Evolutionary conservation across 2,113 vertebrate species (phyloP), one percentile per base, ranked within the genome.

Genomic region (Carettochelys insculpta): DNA sequence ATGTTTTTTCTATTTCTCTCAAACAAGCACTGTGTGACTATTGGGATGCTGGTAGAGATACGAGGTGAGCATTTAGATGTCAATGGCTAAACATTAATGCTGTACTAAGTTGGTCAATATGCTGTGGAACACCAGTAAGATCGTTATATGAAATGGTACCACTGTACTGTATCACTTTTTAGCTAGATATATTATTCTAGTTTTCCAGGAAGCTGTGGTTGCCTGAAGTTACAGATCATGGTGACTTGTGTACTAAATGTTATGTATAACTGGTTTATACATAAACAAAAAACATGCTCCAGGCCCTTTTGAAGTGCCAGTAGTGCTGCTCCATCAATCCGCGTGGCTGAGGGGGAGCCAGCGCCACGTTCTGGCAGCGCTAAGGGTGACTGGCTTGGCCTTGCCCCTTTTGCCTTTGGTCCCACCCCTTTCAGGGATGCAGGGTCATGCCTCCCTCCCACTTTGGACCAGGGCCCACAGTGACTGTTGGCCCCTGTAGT

Each of bases 1-100:
- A 75, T 29, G 34, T 51, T 14, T 68, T 41, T 31, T 48, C 25
- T 85, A 73, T 88, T 88, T 73, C 45, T 75, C 90, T 76, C 61
- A 87, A 48, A 82, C 4, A 83, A 38, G 13, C 27, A 75, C 16
- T 16, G 20, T 45, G 41, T 75, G 11, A 13, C n/a, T 68, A 38
- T 68, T 68, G 34, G 61, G n/a, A 38, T 68, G n/a, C n/a, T 68
- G 61, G 9, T 75, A 1, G 91, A 25, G 27, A 77, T 31, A 1
- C 6, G 68, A n/a, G 68, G 41, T 79, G 48, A 2, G 9, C 34
- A 38, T 68, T 94, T 88, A 94, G 81, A 87, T 65, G 27, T 82
- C 82, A 94, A 83, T n/a, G 34, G n/a, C 76, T 83, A 77, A 79
- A 71, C 31, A 38, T 34, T 51, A 31, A 86, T 76, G 38, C 65